These are phyloP conservation scores for Diprion similis DNA, from an alignment of 1,140 invertebrate species.

Conservation along the genomic window DNA sequence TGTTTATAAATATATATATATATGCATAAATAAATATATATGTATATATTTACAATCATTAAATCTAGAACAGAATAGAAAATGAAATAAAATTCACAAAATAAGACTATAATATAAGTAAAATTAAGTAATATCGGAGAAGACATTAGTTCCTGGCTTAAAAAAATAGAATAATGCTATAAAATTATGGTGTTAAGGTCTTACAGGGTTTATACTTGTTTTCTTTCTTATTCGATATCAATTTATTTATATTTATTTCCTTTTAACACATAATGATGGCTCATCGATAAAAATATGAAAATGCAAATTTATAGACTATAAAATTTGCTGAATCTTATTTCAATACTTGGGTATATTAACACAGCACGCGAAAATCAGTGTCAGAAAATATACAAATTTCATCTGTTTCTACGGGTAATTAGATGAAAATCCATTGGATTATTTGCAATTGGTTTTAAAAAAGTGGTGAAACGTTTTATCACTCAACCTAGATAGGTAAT, in stretches of 20 bases:
- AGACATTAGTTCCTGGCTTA: slow-evolving; percentile 37
- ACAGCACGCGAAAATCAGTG: not conserved
- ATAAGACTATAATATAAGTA: slow-evolving; percentile 19
- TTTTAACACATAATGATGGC: too few relatives aligned
- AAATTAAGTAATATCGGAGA: slow-evolving; percentile 27
- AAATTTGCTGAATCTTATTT: not conserved
- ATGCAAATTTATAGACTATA: not conserved
- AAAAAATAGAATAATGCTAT: slow-evolving; percentile 16
- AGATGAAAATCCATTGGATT: too few relatives aligned
- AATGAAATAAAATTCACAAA: slow-evolving; percentile 25
- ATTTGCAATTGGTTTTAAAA: too few relatives aligned
- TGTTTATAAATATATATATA: slow-evolving; percentile 28
- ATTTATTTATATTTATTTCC: too few relatives aligned
- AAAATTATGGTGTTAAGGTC: not conserved
- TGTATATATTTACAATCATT: slow-evolving; percentile 18
- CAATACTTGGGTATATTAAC: not conserved
- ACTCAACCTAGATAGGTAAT: too few relatives aligned
- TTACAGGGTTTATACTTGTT: slow-evolving; percentile 8
- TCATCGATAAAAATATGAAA: not conserved
- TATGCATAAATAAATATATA: slow-evolving; percentile 25
- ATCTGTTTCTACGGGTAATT: too few relatives aligned
- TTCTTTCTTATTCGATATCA: not conserved
- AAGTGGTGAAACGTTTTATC: too few relatives aligned
- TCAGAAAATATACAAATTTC: too few relatives aligned
- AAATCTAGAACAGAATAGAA: slow-evolving; percentile 20